Evolutionary conservation across 2,888 invertebrate genomes (phyloP).

Genomic region (Magallana nippona): DNA sequence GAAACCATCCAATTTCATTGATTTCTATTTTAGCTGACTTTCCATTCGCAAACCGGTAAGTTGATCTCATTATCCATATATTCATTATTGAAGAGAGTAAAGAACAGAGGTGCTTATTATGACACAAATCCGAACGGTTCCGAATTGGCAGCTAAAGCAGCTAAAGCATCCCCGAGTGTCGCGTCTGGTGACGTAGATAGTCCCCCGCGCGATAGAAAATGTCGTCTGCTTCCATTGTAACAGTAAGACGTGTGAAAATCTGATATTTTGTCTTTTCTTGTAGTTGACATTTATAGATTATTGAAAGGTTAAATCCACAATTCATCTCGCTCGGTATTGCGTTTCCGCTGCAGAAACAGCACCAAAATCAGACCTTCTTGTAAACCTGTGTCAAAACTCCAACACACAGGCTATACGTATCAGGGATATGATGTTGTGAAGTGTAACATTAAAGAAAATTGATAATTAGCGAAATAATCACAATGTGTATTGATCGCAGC

Average conservation of each 20-base stretch:
- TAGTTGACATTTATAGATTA: constrained; percentile 27
- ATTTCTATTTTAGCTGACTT: constrained; percentile 5
- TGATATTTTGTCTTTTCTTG: constrained; percentile 27
- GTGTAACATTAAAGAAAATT: neutral
- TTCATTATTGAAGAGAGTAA: constrained; percentile 27
- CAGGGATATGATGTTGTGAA: constrained; percentile 9
- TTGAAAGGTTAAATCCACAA: neutral
- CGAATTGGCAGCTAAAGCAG: neutral
- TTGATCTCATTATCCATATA: constrained; percentile 26
- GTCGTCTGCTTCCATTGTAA: constrained; percentile 10
- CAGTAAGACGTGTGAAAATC: constrained; percentile 2
- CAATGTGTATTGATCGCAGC: constrained; percentile 16
- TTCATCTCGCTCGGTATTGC: neutral
- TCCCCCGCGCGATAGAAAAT: constrained; percentile 2
- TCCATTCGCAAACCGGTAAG: constrained; percentile 28
- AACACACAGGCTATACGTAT: neutral
- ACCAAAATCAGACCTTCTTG: neutral
- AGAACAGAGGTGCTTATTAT: constrained; percentile 15
- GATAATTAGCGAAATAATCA: constrained; percentile 10
- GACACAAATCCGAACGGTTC: constrained; percentile 22
- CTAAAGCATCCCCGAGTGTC: neutral
- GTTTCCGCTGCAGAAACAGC: neutral
- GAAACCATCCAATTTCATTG: constrained; percentile 31
- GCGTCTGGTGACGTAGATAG: constrained; percentile 28
- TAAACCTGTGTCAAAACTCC: neutral